Evolutionary conservation across 2,797 vertebrate genomes (phyloP), one percentile per base, ranked within the genome.

Genomic region (Muscicapa comitata): DNA sequence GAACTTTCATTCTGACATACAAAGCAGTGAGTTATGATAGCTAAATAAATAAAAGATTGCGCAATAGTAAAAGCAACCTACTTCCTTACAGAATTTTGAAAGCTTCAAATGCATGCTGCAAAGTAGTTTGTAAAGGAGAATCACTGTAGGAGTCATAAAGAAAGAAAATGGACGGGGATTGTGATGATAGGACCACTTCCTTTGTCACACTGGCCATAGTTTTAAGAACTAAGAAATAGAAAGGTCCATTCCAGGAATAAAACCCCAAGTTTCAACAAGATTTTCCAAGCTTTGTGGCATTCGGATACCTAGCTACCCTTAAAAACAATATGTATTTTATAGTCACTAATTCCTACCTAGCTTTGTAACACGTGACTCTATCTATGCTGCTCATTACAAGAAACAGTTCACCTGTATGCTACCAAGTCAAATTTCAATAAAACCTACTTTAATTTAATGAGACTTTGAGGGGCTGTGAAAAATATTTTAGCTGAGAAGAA

Each of bases 1-100:
- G 54, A 94, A 92, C 50, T 80, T 96, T 45, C 72, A 86, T 91
- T 93, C 29, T 89, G 74, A 94, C 47, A 84, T 58, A 81, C 57
- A 75, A 88, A 80, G 65, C 74, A 90, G 57, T 14, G 28, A 57
- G 8, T 57, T 92, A 53, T 58, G 63, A 81, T 31, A 67, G 58
- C 62, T 70, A 55, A 79, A 94, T 63, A 95, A 95, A 93, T 54
- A 82, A 57, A 93, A 91, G 76, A 95, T 80, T 93, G 85, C 59
- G 85, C 0, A 24, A 67, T 6, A 92, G 51, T 23, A 89, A 77
- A 92, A 72, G 1, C 65, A 77, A 86, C 9, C 15, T 35, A 38
- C 35, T 82, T 67, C 53, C 28, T 63, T 61, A 62, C 19, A 61
- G 82, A 90, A 77, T 43, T 86, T 9, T 65, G 54, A 48, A 74